phyloP scores from a whole-genome alignment of 1,140 invertebrate genomes.

The Brachionus koreanus region DNA sequence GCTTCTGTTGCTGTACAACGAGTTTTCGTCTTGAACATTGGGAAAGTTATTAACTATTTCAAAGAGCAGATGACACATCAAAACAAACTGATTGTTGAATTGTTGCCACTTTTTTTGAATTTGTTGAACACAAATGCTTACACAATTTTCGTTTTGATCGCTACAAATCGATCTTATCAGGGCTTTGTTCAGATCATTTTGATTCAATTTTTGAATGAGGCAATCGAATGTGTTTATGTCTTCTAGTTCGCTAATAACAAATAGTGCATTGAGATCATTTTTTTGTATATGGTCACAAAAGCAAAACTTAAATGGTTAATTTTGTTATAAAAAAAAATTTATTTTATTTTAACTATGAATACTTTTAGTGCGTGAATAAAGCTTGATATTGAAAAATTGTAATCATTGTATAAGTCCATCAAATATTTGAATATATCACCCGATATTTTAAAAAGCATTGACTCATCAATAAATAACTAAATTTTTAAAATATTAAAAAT shows the following conservation, averaged over 20 bases:
- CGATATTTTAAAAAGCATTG: slow-evolving; percentile 35
- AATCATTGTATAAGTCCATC: slow-evolving; percentile 23
- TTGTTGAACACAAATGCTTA: slow-evolving; percentile 17
- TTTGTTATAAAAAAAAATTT: too few relatives aligned
- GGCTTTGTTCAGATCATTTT: slow-evolving; percentile 16
- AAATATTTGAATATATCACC: slow-evolving; percentile 36
- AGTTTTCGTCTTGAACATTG: not conserved
- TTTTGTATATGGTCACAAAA: slow-evolving; percentile 36
- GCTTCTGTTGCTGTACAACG: slow-evolving; percentile 7
- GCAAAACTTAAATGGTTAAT: too few relatives aligned
- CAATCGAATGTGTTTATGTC: not conserved
- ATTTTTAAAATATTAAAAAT: not conserved
- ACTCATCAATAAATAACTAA: slow-evolving; percentile 26
- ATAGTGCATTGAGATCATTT: slow-evolving; percentile 18
- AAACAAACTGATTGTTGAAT: slow-evolving; percentile 35
- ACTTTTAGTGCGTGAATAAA: slow-evolving; percentile 29
- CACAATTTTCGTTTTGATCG: slow-evolving; percentile 4
- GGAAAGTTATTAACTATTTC: slow-evolving; percentile 44
- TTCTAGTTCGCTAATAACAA: not conserved
- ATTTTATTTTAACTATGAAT: too few relatives aligned
- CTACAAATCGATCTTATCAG: not conserved
- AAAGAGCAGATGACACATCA: not conserved
- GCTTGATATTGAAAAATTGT: slow-evolving; percentile 32
- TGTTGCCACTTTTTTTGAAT: slow-evolving; percentile 43
- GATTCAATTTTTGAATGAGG: not conserved